Evolutionary conservation across 2,797 vertebrate genomes (phyloP), one percentile per base, ranked within the genome.

Genomic region (Sebastolobus alascanus): DNA sequence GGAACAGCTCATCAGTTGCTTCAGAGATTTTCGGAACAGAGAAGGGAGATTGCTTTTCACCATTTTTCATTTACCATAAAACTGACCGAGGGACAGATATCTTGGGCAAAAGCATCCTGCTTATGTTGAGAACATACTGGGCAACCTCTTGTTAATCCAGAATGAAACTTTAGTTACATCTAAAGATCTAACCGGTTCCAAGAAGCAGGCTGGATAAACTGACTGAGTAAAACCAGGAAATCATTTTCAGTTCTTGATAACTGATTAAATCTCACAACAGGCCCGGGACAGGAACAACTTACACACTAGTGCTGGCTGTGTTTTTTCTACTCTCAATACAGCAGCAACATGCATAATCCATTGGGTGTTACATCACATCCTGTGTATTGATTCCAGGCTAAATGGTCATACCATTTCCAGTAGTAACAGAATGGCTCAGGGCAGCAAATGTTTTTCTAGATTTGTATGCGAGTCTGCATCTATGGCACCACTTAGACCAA

Each of bases 1-100:
- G 4, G 37, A 73, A 10, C 14, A 54, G 35, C 58, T 71, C 70
- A 59, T 82, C 75, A 64, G 60, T 40, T 46, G 46, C 56, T 78
- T 67, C 55, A 31, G 14, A 80, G 74, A 82, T 87, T 22, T 77
- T 78, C 71, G 7, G 7, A 70, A 35, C 50, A 25, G 13, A 16
- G 43, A 60, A 29, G 38, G 56, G 33, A 82, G 64, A 65, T 56
- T 69, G 56, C 72, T 73, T 87, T 89, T 68, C 73, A 68, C 18
- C 5, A 16, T 61, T 73, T 71, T 76, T 66, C 75, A 84, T 82
- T 84, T 63, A 66, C 56, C 58, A 6, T 63, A 43, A 40, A 64
- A 46, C 18, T 27, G n/a, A 73, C 20, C 10, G 16, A 18, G 20
- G 43, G 33, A 22, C 56, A 25, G 46, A n/a, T 22, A 38, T 59